Conservation (phyloP, 2,888 invertebrate species). For the Acanthosepion pharaonis region DNA sequence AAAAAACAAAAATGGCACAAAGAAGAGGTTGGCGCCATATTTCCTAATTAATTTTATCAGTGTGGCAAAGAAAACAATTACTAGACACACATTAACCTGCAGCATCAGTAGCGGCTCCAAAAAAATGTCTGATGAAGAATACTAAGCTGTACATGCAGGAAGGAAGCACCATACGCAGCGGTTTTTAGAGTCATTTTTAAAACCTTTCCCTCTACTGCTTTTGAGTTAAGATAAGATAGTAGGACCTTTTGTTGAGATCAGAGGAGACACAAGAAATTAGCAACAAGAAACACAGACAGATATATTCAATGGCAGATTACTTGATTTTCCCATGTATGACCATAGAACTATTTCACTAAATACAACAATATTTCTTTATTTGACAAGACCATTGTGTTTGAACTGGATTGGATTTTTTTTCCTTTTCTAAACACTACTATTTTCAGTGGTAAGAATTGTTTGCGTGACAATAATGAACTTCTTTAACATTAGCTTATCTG, state of each 20-base stretch:
- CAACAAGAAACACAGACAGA: background rate
- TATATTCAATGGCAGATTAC: background rate
- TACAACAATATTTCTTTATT: slow-evolving; percentile 17
- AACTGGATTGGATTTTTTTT: background rate
- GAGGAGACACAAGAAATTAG: background rate
- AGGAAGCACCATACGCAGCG: background rate
- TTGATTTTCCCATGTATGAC: background rate
- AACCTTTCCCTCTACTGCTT: background rate
- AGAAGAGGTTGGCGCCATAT: background rate
- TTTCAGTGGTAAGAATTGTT: background rate
- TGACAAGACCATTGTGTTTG: background rate
- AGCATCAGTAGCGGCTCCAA: background rate
- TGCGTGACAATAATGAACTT: background rate
- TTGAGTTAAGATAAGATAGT: background rate
- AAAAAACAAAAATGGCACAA: background rate
- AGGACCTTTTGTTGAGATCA: background rate
- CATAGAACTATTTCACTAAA: slow-evolving; percentile 17
- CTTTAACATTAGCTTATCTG: background rate
- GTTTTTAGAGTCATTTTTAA: background rate
- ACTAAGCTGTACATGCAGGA: background rate
- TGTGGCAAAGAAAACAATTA: background rate
- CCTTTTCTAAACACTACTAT: background rate
- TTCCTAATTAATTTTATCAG: slow-evolving; percentile 33
- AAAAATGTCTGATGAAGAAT: background rate
- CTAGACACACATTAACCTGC: background rate